These are phyloP conservation scores for Grammomys surdaster DNA, from an alignment of 2,113 vertebrate genomes.

Conservation along the genomic window DNA sequence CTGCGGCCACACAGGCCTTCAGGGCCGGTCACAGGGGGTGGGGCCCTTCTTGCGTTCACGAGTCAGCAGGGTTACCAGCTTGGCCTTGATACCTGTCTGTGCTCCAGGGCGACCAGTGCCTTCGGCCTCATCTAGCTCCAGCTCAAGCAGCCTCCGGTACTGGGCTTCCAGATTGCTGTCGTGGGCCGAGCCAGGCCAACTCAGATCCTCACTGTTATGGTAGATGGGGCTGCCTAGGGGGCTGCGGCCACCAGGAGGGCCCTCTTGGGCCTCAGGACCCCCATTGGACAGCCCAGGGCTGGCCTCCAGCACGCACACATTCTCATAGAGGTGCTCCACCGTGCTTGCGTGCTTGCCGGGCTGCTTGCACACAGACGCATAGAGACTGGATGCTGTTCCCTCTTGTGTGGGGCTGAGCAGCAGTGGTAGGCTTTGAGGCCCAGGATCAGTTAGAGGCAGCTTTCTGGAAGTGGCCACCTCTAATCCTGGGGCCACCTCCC, in stretches of 20 bases:
- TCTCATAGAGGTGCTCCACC: conserved; percentile 86
- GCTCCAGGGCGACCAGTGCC: not conserved
- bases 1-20: not conserved
- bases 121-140: conserved; percentile 58
- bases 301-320: conserved; percentile 75
- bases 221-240: conserved; percentile 70
- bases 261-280: conserved; percentile 41
- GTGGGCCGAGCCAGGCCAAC: not conserved
- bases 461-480: not conserved
- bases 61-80: conserved; percentile 86
- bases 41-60: conserved; percentile 80
- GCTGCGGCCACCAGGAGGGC: not conserved
- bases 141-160: conserved; percentile 67
- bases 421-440: conserved; percentile 72
- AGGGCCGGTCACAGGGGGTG: conserved; percentile 77
- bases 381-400: not conserved
- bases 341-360: not conserved
- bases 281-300: not conserved
- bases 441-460: not conserved
- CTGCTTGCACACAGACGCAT: conserved; percentile 67
- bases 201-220: conserved; percentile 72
- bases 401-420: not conserved
- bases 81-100: conserved; percentile 83
- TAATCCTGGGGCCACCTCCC: not conserved
- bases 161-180: conserved; percentile 78